phyloP scores from a whole-genome alignment of 2,888 invertebrate genomes.

The Epinotia demarniana region DNA sequence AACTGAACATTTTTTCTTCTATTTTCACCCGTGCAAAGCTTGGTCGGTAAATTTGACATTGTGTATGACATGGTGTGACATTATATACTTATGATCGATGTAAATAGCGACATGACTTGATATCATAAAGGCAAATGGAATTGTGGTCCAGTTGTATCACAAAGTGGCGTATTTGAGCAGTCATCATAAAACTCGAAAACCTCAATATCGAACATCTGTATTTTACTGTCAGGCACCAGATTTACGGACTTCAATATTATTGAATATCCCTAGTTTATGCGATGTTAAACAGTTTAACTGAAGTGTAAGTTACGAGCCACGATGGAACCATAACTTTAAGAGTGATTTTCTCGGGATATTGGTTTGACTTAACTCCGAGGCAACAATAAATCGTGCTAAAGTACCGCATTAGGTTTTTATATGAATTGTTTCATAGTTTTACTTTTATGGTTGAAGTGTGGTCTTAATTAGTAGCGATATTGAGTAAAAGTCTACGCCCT shows the following conservation, averaged over 20 bases:
- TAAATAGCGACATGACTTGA: too few species aligned
- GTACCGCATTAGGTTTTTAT: neutral
- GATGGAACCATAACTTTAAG: neutral
- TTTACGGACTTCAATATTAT: conserved; percentile 2
- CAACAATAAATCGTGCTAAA: neutral
- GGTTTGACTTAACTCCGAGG: neutral
- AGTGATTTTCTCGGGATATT: neutral
- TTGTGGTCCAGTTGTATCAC: too few species aligned
- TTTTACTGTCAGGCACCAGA: conserved; percentile 14
- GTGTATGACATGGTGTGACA: too few species aligned
- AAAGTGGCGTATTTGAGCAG: neutral
- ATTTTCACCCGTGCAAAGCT: too few species aligned
- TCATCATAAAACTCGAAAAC: neutral
- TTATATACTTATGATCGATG: too few species aligned
- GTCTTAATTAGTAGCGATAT: too few species aligned
- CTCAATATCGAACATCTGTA: neutral
- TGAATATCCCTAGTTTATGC: conserved; percentile 9
- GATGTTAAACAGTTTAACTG: neutral
- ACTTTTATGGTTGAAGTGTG: too few species aligned
- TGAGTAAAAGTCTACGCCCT: too few species aligned
- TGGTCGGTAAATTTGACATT: too few species aligned
- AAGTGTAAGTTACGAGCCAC: conserved; percentile 10
- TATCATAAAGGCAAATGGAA: too few species aligned
- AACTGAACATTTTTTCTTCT: too few species aligned
- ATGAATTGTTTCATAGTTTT: too few species aligned